Conservation (phyloP, 1,140 invertebrate species). For the Medauroidea extradentata region DNA sequence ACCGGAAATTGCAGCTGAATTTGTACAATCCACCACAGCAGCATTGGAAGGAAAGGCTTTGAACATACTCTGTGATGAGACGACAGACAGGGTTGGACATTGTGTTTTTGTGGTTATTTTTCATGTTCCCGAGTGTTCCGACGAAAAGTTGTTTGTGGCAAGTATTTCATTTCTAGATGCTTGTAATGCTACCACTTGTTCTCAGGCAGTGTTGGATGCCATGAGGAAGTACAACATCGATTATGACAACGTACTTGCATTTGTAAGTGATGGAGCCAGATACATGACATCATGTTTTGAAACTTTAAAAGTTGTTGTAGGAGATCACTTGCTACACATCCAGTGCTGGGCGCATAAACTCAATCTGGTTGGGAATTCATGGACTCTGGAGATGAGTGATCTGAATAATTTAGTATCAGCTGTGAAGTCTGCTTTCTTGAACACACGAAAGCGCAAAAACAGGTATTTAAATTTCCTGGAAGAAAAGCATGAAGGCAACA, state of each 20-base stretch:
- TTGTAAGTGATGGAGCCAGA: conserved; percentile 1
- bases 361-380: conserved; percentile 6
- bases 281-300: conserved; percentile 9
- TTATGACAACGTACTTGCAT: not conserved
- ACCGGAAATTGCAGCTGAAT: not conserved
- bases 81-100: conserved; percentile 1
- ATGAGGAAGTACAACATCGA: conserved; percentile 2
- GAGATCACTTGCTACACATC: not conserved
- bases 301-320: not conserved
- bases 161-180: not conserved
- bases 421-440: conserved; percentile 5
- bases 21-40: not conserved
- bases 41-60: conserved; percentile 2
- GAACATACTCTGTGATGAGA: conserved; percentile 6
- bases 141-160: conserved; percentile 1
- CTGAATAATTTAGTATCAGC: not conserved
- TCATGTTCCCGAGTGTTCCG: not conserved
- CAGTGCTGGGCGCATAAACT: conserved; percentile 13
- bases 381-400: not conserved
- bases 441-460: conserved; percentile 9
- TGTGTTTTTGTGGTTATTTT: not conserved
- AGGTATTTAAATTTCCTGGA: conserved; percentile 5
- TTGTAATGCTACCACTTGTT: conserved; percentile 4
- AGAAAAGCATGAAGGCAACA: not conserved
- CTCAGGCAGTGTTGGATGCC: not conserved